Conservation (phyloP, 2,797 vertebrate genomes). For the Sphaeramia orbicularis region DNA sequence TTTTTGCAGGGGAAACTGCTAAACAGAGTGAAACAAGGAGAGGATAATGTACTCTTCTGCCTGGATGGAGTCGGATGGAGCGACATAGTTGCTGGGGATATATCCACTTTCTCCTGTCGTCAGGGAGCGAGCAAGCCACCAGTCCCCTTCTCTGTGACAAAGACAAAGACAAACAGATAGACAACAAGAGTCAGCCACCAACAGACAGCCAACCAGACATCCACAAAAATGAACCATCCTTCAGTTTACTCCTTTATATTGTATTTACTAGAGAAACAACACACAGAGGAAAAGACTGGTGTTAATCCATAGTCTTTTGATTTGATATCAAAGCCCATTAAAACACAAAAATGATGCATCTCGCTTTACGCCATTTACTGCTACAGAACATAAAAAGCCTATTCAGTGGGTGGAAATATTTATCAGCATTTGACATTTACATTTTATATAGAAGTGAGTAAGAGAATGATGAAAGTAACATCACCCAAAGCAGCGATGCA, state of each 20-base stretch:
- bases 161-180: constrained; percentile 51
- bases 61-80: constrained; percentile 93
- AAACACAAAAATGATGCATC: background rate
- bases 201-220: constrained; percentile 11
- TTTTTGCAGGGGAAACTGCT: background rate
- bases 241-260: background rate
- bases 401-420: no score
- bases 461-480: background rate
- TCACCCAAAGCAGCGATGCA: background rate
- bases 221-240: background rate
- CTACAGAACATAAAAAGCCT: background rate
- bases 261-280: constrained; percentile 1
- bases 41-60: constrained; percentile 89
- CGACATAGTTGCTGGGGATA: constrained; percentile 95
- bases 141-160: constrained; percentile 91
- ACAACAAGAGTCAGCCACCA: constrained; percentile 13
- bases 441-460: background rate
- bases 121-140: constrained; percentile 91
- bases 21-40: constrained; percentile 33
- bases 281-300: background rate
- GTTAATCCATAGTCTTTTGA: background rate
- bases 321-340: background rate
- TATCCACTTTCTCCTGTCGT: constrained; percentile 91
- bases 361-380: background rate
- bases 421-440: background rate